Percentiles rank a stretch among this genome's conserved stretches.
phyloP scores from a whole-genome alignment of 2,797 vertebrate species.

The Diceros bicornis region DNA sequence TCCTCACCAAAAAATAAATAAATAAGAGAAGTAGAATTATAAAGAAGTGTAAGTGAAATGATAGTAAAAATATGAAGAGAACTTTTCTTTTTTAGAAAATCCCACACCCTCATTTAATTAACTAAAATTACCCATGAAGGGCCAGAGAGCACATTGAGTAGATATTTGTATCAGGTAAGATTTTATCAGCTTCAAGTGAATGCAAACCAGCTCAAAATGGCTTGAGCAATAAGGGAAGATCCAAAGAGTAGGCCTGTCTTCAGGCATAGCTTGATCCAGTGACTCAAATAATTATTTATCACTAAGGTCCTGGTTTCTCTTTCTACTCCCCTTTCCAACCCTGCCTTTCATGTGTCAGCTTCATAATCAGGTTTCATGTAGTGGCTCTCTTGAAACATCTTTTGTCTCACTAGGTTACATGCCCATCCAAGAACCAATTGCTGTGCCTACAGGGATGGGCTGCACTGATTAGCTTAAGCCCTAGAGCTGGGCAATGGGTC shows the following conservation, averaged over 20 bases:
- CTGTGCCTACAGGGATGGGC: neutral
- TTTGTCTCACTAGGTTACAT: neutral
- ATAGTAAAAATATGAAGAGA: slow-evolving; percentile 35
- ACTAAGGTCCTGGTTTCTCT: neutral
- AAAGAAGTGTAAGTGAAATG: neutral
- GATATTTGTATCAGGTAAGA: slow-evolving; percentile 19
- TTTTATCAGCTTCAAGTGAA: neutral
- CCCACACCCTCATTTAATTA: neutral
- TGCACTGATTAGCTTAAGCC: neutral
- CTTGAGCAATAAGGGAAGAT: neutral
- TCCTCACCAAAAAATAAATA: no score
- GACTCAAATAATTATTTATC: neutral
- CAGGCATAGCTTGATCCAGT: neutral
- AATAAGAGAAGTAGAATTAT: neutral
- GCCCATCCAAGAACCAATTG: neutral
- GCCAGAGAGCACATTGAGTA: neutral
- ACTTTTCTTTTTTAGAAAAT: neutral
- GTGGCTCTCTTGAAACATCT: neutral
- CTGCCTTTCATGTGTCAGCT: neutral
- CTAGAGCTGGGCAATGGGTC: neutral
- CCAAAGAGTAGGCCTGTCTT: neutral
- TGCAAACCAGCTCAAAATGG: neutral
- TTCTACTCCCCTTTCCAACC: neutral
- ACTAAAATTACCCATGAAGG: neutral
- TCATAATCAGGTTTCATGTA: neutral